A percentile compares a stretch with the other conserved stretches of the same genome.
Evolutionary conservation across 2,113 vertebrate genomes (phyloP).

Genomic region (Capreolus pygargus): DNA sequence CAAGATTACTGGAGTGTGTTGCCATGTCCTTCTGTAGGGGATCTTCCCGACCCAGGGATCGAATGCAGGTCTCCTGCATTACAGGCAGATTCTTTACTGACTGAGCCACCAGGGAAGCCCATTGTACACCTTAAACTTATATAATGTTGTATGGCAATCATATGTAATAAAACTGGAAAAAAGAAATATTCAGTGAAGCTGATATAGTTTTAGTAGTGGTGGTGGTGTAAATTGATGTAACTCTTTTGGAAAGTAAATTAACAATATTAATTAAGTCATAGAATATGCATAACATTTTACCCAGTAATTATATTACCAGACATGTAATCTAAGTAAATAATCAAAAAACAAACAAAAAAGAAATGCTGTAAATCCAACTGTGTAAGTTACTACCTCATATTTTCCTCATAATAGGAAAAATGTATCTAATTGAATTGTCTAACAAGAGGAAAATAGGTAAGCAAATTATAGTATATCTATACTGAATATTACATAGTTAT

Average conservation of each 20-base stretch:
- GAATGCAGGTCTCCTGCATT: background rate
- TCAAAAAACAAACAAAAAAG: background rate
- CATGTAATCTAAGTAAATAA: background rate
- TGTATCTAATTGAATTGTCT: background rate
- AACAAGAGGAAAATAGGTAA: background rate
- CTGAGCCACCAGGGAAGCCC: background rate
- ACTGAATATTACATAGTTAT: background rate
- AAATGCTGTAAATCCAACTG: background rate
- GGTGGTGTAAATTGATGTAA: background rate
- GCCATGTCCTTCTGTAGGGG: background rate
- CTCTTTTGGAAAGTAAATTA: background rate
- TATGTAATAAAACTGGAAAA: background rate
- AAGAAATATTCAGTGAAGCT: background rate
- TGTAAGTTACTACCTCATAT: background rate
- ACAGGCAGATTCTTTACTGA: background rate
- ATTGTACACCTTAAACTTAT: background rate
- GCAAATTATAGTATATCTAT: background rate
- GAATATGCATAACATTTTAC: background rate
- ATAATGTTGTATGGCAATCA: background rate
- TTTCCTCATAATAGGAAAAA: background rate
- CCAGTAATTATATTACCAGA: background rate
- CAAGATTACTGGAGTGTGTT: background rate
- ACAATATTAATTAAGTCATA: background rate
- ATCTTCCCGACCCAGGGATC: background rate
- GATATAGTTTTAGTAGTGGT: background rate